Percentiles rank a stretch among this genome's conserved stretches.
These are phyloP conservation scores for Petrolisthes cinctipes DNA, from an alignment of 2,888 invertebrate species.

Conservation along the genomic window DNA sequence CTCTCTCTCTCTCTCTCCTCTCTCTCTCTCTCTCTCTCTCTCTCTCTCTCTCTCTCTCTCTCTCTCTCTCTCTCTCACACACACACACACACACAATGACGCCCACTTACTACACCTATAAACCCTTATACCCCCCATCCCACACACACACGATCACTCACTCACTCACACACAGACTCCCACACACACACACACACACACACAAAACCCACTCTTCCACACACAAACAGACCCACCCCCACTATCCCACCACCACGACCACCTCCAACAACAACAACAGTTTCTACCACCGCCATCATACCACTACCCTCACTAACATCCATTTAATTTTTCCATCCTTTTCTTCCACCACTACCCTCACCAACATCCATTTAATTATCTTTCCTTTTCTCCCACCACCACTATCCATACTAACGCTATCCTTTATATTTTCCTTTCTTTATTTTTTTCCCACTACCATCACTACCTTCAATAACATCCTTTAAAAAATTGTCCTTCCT, in stretches of 20 bases:
- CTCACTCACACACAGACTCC: not conserved
- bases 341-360: not conserved
- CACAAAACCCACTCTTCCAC: not conserved
- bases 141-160: not conserved
- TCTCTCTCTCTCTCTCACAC: not conserved
- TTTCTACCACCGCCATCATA: too few relatives aligned
- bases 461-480: not conserved
- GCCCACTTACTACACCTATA: not conserved
- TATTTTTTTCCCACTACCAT: not conserved
- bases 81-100: not conserved
- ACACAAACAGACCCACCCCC: conserved; percentile 16
- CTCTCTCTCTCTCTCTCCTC: conserved; percentile 17
- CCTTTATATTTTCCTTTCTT: not conserved
- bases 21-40: not conserved
- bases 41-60: not conserved
- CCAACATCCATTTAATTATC: not conserved
- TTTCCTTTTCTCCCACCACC: not conserved
- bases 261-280: too few relatives aligned
- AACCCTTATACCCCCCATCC: not conserved
- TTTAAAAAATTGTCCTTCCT: not conserved
- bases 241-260: too few relatives aligned
- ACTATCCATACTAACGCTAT: not conserved
- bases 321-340: not conserved
- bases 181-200: not conserved
- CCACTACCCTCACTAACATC: not conserved